Base-by-base conservation (phyloP, 2,888 invertebrate genomes). In the Myopa testacea region DNA sequence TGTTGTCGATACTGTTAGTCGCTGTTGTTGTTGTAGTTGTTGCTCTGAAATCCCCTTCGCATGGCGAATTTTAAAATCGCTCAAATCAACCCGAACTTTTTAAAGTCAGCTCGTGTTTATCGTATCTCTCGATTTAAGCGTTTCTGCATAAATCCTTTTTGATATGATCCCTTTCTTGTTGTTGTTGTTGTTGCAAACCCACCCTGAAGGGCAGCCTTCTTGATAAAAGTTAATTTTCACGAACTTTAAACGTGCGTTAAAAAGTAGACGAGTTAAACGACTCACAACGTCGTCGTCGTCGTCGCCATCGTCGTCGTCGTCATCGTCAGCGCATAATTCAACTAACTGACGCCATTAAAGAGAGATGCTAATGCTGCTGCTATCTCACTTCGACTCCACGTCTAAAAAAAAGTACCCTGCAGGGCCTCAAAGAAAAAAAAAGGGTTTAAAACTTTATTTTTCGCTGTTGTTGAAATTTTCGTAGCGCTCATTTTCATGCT, bases 61-160 rank as follows among this genome's bases (percentile, higher is more conserved):
- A 26, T 67, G 65, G 65, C 65, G 52, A 67, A 75, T 75, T 67
- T 65, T 38, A 52, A 16, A 14, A n/a, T 19, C 37, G 38, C 78
- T 81, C n/a, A 60, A 58, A 38, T 58, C 63, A 38, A 34, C 8
- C 34, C 34, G 10, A 74, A 37, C 50, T 34, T 74, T 26, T 74
- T 63, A 50, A 52, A 65, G 5, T n/a, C 19, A 65, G 58, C 50
- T 52, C 74, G 65, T 45, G 83, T 85, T 85, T 87, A 87, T 87
- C 55, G 45, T 86, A 87, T 87, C 87, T 87, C 84, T 79, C 85
- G 86, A 86, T 84, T 87, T 86, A 87, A 87, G 87, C 87, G 87
- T 87, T 87, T 86, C 86, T 86, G 86, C 86, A 87, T 87, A 87
- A 87, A 87, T 87, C 86, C 86, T 86, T 84, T 83, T 85, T 85